Percentiles rank a stretch among this genome's conserved stretches.
Conservation (phyloP, 2,888 invertebrate species). For the Phaonia tiefii region DNA sequence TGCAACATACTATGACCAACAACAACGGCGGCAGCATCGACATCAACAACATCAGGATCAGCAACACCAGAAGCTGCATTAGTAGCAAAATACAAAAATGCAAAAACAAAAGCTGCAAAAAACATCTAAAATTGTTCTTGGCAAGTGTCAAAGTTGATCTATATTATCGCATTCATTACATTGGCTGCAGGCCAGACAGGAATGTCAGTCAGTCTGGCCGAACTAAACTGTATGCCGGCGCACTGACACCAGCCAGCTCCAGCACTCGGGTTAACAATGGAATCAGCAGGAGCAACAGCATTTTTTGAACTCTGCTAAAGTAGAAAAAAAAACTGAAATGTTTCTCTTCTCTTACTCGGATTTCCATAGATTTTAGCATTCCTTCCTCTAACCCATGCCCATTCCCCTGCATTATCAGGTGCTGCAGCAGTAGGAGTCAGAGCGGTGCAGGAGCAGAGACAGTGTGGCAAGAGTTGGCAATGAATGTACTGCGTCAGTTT, state of each 20-base stretch:
- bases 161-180: conserved; percentile 67
- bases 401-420: conserved; percentile 37
- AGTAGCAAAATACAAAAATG: conserved; percentile 27
- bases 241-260: conserved; percentile 45
- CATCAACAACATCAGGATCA: conserved; percentile 9
- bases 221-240: conserved; percentile 53
- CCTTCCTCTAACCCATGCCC: not conserved
- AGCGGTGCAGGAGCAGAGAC: too few relatives aligned
- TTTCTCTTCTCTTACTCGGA: conserved; percentile 31
- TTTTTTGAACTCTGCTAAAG: conserved; percentile 42
- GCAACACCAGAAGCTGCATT: conserved; percentile 27
- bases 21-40: conserved; percentile 44
- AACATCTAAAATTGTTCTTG: conserved; percentile 58
- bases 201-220: conserved; percentile 67
- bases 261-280: conserved; percentile 53
- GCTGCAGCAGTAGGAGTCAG: conserved; percentile 34
- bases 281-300: conserved; percentile 43
- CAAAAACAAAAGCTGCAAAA: conserved; percentile 8
- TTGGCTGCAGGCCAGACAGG: conserved; percentile 67
- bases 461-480: conserved; percentile 56
- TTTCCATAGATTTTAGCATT: conserved; percentile 37
- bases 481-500: conserved; percentile 65
- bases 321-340: conserved; percentile 32
- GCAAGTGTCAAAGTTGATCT: conserved; percentile 67
- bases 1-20: conserved; percentile 55